These are phyloP conservation scores for Drosophila nigromelanica DNA, from an alignment of 1,140 invertebrate genomes.

Conservation along the genomic window DNA sequence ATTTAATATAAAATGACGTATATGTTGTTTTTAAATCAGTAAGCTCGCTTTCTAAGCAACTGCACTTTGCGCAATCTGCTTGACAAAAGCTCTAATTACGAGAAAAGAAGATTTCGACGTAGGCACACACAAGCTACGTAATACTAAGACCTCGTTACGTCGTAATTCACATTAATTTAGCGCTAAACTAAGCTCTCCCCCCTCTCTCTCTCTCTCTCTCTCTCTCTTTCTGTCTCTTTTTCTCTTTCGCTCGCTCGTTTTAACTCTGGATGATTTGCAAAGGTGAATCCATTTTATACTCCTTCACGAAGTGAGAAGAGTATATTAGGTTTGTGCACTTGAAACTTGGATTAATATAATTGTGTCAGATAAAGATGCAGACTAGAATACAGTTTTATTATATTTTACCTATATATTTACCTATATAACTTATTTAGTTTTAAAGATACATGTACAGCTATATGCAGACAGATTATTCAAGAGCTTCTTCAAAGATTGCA, in stretches of 20 bases:
- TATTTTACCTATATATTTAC: too few species aligned
- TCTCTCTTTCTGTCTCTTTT: not conserved
- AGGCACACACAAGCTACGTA: not conserved
- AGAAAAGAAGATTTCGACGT: not conserved
- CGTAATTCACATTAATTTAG: conserved; percentile 6
- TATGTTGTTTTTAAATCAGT: not conserved
- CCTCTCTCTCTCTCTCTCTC: not conserved
- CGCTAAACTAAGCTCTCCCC: not conserved
- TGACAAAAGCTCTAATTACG: not conserved
- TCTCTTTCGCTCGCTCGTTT: not conserved
- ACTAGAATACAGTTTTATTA: too few species aligned
- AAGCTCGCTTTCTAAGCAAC: not conserved
- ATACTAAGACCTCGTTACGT: conserved; percentile 8
- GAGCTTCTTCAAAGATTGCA: too few species aligned
- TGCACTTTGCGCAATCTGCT: not conserved
- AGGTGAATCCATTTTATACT: not conserved
- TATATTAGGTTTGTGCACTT: too few species aligned
- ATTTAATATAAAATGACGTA: too few species aligned
- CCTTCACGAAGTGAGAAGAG: too few species aligned
- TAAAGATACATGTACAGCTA: too few species aligned
- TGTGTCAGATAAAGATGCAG: too few species aligned
- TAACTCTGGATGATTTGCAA: conserved; percentile 13
- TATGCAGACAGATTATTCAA: too few species aligned
- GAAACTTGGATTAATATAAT: too few species aligned
- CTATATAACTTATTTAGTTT: too few species aligned